A percentile compares a stretch with the other conserved stretches of the same genome.
phyloP scores from a whole-genome alignment of 2,113 vertebrate species.

The Eulacestoma nigropectus region DNA sequence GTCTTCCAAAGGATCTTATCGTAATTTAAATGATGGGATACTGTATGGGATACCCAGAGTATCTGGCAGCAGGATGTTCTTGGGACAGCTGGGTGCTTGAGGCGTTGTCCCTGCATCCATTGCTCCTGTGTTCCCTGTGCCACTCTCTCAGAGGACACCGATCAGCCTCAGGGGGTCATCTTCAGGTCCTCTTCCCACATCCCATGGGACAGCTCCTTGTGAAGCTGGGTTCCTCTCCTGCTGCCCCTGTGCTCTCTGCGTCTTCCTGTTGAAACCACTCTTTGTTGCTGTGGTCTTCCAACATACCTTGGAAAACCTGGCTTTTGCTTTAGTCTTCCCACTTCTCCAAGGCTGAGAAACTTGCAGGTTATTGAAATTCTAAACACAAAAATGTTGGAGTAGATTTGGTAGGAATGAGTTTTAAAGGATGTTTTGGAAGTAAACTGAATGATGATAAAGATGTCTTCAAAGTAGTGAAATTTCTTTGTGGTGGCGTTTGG shows the following conservation, averaged over 20 bases:
- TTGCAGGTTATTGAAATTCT: background rate
- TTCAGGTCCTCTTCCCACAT: background rate
- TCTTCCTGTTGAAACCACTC: fast-evolving
- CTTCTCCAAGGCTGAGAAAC: background rate
- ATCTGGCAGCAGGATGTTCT: background rate
- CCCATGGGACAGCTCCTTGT: background rate
- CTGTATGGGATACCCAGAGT: background rate
- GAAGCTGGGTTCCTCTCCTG: background rate
- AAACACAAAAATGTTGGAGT: too few species aligned
- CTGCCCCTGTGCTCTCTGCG: background rate
- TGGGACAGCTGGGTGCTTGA: background rate
- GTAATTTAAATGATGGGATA: background rate
- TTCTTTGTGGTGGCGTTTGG: background rate
- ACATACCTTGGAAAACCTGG: background rate
- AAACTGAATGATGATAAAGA: background rate
- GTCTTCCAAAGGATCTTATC: background rate
- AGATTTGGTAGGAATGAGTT: background rate
- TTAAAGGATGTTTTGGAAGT: background rate
- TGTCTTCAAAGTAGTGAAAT: background rate
- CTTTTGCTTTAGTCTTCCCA: background rate
- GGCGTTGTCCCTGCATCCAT: fast-evolving
- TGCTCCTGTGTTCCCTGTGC: fast-evolving
- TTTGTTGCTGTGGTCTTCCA: fast-evolving
- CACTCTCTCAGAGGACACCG: background rate
- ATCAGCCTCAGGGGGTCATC: fast-evolving